These are phyloP conservation scores for Guaruba guarouba DNA, from an alignment of 2,113 vertebrate species.

Conservation along the genomic window DNA sequence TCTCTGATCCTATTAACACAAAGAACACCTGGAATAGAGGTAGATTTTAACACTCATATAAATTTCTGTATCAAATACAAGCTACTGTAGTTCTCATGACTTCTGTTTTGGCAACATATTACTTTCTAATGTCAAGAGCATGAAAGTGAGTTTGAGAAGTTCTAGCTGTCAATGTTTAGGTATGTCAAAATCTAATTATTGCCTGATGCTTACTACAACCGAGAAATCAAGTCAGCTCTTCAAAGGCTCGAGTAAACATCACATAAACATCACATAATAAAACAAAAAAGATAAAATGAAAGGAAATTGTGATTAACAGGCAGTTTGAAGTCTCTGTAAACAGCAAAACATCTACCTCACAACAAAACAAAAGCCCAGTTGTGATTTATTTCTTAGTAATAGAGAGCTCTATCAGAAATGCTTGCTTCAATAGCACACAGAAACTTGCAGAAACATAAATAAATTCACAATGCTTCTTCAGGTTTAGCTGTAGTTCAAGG, in stretches of 20 bases:
- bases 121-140: neutral
- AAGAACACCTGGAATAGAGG: neutral
- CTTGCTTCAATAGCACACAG: neutral
- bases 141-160: neutral
- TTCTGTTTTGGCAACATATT: neutral
- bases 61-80: neutral
- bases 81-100: neutral
- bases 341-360: neutral
- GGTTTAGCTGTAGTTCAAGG: neutral
- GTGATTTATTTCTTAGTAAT: neutral
- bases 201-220: neutral
- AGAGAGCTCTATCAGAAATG: neutral
- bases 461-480: neutral
- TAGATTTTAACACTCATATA: neutral
- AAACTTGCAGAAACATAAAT: neutral
- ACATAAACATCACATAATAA: neutral
- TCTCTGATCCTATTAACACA: neutral
- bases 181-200: neutral
- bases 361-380: neutral
- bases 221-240: neutral
- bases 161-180: neutral
- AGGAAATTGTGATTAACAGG: neutral
- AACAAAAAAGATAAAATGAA: neutral
- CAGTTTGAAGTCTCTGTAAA: neutral
- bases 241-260: neutral